These are phyloP conservation scores for Meloidogyne chitwoodi DNA, from an alignment of 1,140 invertebrate species.

Conservation along the genomic window DNA sequence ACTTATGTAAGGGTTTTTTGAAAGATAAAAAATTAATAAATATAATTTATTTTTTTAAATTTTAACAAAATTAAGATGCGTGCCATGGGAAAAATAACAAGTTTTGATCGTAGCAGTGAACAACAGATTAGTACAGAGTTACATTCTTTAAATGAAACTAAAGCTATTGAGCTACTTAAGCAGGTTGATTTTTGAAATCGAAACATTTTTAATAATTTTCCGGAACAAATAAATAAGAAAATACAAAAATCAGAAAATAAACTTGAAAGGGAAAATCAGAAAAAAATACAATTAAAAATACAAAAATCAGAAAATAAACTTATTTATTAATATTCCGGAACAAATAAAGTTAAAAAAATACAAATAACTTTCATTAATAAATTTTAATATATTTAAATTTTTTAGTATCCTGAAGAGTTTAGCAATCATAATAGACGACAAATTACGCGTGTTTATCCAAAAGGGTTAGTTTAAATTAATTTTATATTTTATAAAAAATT, in stretches of 20 bases:
- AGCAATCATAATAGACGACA: slow-evolving; percentile 47
- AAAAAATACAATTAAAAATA: no score
- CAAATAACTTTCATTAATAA: no score
- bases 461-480: slow-evolving; percentile 9
- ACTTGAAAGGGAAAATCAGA: no score
- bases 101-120: slow-evolving; percentile 45
- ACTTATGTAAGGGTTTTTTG: not conserved
- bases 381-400: no score
- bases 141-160: slow-evolving; percentile 48
- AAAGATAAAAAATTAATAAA: not conserved
- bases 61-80: slow-evolving; percentile 32
- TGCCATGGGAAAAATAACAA: slow-evolving; percentile 47
- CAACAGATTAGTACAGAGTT: slow-evolving; percentile 42
- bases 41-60: slow-evolving; percentile 23
- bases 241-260: no score
- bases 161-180: slow-evolving; percentile 46
- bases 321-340: no score
- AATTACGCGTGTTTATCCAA: slow-evolving; percentile 46
- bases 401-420: slow-evolving; percentile 34
- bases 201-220: not conserved
- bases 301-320: no score
- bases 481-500: not conserved
- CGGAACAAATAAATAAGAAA: no score
- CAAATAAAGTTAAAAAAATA: no score
- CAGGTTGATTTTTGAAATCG: not conserved